phyloP scores from a whole-genome alignment of 1,140 invertebrate species.

The Vanessa tameamea region DNA sequence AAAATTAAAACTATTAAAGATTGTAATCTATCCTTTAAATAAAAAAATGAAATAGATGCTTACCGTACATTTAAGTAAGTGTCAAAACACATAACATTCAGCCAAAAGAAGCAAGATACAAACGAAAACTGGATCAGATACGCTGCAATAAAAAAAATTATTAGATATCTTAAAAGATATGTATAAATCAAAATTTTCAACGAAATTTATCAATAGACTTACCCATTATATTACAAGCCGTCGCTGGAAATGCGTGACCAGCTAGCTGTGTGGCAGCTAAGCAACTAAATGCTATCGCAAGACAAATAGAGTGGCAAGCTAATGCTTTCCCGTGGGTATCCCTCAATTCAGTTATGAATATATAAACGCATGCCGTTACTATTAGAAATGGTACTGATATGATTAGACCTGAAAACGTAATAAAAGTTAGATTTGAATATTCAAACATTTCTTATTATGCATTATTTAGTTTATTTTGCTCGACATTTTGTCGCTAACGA shows the following conservation, averaged over 20 bases:
- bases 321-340: conserved; percentile 81
- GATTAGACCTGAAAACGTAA: conserved; percentile 68
- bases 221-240: conserved; percentile 77
- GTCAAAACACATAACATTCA: conserved; percentile 85
- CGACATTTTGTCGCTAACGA: too few species aligned
- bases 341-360: conserved; percentile 77
- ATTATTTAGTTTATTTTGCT: too few species aligned
- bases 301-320: conserved; percentile 76
- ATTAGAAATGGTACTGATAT: conserved; percentile 80
- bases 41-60: conserved; percentile 34
- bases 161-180: not conserved
- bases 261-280: conserved; percentile 72
- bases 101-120: conserved; percentile 86
- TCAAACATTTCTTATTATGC: too few species aligned
- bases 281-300: conserved; percentile 75
- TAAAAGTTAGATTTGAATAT: not conserved
- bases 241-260: conserved; percentile 57
- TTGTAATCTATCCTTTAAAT: too few species aligned
- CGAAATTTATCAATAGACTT: conserved; percentile 36
- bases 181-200: not conserved
- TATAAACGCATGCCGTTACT: conserved; percentile 79
- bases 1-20: conserved; percentile 30
- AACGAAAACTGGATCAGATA: conserved; percentile 86
- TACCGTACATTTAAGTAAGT: conserved; percentile 79
- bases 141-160: conserved; percentile 70